Percentiles rank a stretch among this genome's conserved stretches.
These are phyloP conservation scores for Narcine bancroftii DNA, from an alignment of 2,113 vertebrate species.

Conservation along the genomic window DNA sequence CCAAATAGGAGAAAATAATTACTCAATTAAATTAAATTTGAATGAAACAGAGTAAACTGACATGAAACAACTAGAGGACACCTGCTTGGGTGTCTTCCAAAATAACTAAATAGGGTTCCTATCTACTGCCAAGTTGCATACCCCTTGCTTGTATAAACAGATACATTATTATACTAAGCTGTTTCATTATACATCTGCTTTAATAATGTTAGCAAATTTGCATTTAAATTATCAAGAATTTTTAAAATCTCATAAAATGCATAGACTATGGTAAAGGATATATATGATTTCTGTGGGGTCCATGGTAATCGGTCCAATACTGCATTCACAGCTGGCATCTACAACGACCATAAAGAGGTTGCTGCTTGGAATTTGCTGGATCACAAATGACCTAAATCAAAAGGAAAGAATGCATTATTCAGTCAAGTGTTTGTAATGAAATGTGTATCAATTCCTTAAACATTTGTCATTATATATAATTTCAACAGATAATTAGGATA, in stretches of 20 bases:
- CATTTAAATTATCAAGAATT: neutral
- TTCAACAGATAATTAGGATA: conserved; percentile 11
- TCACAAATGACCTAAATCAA: conserved; percentile 81
- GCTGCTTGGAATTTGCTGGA: conserved; percentile 97
- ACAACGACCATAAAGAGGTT: conserved; percentile 98
- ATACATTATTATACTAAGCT: neutral
- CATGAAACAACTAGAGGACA: neutral
- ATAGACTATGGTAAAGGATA: conserved; percentile 69
- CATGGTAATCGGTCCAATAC: conserved; percentile 84
- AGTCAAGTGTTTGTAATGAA: neutral
- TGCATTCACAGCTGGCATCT: conserved; percentile 86
- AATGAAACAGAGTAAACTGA: neutral
- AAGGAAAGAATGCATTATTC: conserved; percentile 40
- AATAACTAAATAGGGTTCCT: neutral
- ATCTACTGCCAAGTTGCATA: conserved; percentile 9
- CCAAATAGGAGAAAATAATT: neutral
- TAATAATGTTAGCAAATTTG: neutral
- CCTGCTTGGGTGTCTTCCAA: conserved; percentile 26
- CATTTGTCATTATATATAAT: conserved; percentile 35
- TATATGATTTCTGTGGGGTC: conserved; percentile 95
- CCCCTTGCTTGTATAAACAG: neutral
- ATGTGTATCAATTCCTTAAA: neutral
- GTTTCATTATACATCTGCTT: neutral
- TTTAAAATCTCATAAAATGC: neutral
- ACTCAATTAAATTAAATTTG: neutral